These are phyloP conservation scores for Hypselothyrea guttata DNA, from an alignment of 2,888 invertebrate species.

Conservation along the genomic window DNA sequence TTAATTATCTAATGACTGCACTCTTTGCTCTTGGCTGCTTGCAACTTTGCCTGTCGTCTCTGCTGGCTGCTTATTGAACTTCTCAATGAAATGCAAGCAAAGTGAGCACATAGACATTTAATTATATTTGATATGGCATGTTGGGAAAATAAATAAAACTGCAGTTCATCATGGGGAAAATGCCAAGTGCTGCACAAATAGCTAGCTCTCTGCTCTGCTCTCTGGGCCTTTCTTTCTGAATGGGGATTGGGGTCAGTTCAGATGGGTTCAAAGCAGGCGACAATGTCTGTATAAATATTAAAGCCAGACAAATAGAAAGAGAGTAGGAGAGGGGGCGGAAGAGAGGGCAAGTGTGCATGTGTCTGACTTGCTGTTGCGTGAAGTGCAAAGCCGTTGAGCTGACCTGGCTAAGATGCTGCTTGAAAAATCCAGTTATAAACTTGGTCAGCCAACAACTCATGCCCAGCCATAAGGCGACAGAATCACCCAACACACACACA, in stretches of 20 bases:
- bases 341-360: constrained; percentile 7
- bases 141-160: constrained; percentile 51
- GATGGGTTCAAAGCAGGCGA: constrained; percentile 44
- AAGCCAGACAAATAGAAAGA: constrained; percentile 34
- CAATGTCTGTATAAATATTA: constrained; percentile 66
- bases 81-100: constrained; percentile 56
- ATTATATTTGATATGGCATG: constrained; percentile 66
- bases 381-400: constrained; percentile 58
- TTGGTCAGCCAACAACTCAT: constrained; percentile 58
- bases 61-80: constrained; percentile 37
- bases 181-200: constrained; percentile 69
- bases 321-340: constrained; percentile 2
- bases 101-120: constrained; percentile 44
- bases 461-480: constrained; percentile 51
- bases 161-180: constrained; percentile 61
- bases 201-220: constrained; percentile 40
- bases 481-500: constrained; percentile 23
- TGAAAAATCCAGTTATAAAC: constrained; percentile 71
- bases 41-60: not conserved
- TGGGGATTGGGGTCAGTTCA: constrained; percentile 9
- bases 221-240: constrained; percentile 23
- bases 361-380: constrained; percentile 31
- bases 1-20: constrained; percentile 71
- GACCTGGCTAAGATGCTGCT: constrained; percentile 52
- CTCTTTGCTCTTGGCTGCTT: constrained; percentile 15